These are phyloP conservation scores for Podabrus alpinus DNA, from an alignment of 2,888 invertebrate species.

Conservation along the genomic window DNA sequence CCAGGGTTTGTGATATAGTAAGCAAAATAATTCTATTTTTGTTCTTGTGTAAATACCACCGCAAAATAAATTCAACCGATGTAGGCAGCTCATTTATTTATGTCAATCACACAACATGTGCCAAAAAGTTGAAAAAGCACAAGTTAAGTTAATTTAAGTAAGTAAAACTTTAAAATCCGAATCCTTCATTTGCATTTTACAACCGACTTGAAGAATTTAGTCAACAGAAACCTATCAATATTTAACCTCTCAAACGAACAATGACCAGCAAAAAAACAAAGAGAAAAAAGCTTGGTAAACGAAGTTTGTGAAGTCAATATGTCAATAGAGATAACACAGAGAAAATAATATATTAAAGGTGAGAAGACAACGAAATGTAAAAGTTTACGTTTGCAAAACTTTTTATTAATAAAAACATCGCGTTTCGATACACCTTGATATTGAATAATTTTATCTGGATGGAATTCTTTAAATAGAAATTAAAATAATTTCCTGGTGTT, in stretches of 20 bases:
- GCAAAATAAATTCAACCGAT: background rate
- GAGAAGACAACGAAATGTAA: slow-evolving; percentile 2
- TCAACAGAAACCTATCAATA: background rate
- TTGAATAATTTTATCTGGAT: background rate
- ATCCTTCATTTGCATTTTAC: background rate
- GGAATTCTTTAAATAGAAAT: background rate
- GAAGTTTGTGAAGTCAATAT: slow-evolving; percentile 14
- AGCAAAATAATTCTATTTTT: background rate
- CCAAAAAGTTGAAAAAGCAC: background rate
- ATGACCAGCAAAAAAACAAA: background rate
- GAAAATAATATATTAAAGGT: slow-evolving; percentile 14
- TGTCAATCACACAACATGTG: background rate
- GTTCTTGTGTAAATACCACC: background rate
- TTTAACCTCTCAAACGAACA: background rate
- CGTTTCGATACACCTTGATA: background rate
- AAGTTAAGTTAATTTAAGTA: background rate
- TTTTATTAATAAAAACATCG: background rate
- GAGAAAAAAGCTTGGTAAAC: slow-evolving; percentile 2
- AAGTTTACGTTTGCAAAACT: background rate
- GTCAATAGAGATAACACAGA: slow-evolving; percentile 22
- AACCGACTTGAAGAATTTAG: background rate
- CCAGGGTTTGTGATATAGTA: background rate
- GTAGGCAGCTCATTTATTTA: background rate
- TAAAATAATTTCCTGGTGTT: background rate
- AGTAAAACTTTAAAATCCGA: background rate